These are phyloP conservation scores for Meloidogyne chitwoodi DNA, from an alignment of 1,140 invertebrate species.

Conservation along the genomic window DNA sequence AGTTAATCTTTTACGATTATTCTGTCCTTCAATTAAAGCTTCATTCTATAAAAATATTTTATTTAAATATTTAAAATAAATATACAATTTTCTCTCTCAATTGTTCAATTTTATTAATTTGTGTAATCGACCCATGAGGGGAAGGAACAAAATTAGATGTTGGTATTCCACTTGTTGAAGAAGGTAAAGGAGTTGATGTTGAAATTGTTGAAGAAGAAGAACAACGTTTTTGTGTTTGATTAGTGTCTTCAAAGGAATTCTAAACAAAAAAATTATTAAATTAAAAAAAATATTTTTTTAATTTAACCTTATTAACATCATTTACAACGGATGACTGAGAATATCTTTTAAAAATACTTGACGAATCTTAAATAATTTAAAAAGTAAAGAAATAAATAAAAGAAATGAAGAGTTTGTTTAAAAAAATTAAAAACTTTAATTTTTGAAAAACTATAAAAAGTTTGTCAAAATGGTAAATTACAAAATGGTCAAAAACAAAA, in stretches of 20 bases:
- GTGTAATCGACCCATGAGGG: conserved; percentile 1
- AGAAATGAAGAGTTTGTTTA: no score
- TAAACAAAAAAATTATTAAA: not conserved
- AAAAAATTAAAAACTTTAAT: no score
- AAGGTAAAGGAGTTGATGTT: not conserved
- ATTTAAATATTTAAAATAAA: not conserved
- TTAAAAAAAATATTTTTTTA: not conserved
- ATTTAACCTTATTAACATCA: not conserved
- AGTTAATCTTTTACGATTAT: not conserved
- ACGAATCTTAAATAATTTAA: not conserved
- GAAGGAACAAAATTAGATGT: conserved; percentile 8
- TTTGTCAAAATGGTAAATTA: not conserved
- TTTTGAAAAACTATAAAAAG: no score
- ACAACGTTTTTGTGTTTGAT: not conserved
- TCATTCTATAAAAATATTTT: not conserved
- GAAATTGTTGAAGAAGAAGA: conserved; percentile 1
- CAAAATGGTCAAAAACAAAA: not conserved
- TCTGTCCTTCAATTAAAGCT: not conserved
- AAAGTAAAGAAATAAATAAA: no score
- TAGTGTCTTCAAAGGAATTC: not conserved
- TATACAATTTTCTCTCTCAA: not conserved
- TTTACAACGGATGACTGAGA: not conserved
- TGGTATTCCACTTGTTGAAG: not conserved
- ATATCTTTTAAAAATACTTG: not conserved
- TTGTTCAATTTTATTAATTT: conserved; percentile 2